Evolutionary conservation across 2,888 invertebrate species (phyloP).

Genomic region (Drosophila borealis): DNA sequence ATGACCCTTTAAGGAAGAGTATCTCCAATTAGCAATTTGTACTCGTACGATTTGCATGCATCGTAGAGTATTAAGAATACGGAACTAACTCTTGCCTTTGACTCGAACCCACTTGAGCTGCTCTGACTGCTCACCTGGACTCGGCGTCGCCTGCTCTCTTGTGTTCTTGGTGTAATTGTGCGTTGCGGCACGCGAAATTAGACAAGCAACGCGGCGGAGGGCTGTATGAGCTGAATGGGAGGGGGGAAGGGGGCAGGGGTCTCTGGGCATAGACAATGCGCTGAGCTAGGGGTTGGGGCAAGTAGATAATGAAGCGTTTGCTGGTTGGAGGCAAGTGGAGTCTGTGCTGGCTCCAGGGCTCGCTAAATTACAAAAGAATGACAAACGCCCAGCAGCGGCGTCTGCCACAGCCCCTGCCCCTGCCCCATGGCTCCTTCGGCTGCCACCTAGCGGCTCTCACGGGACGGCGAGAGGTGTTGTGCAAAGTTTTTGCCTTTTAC

Average conservation of each 20-base stretch:
- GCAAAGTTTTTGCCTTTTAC: conserved; percentile 52
- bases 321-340: conserved; percentile 6
- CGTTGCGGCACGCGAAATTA: conserved; percentile 74
- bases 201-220: conserved; percentile 34
- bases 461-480: conserved; percentile 54
- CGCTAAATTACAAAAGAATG: conserved; percentile 76
- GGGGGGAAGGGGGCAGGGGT: neutral
- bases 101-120: neutral
- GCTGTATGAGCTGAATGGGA: neutral
- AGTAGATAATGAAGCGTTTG: conserved; percentile 57
- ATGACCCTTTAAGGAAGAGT: too few species aligned
- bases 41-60: too few species aligned
- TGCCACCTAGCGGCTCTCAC: conserved; percentile 22
- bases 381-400: conserved; percentile 53
- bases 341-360: conserved; percentile 39
- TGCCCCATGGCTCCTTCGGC: neutral
- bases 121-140: conserved; percentile 32
- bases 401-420: conserved; percentile 14
- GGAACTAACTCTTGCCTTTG: neutral
- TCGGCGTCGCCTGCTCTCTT: conserved; percentile 1
- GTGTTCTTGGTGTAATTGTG: conserved; percentile 68
- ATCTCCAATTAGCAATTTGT: too few species aligned
- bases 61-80: neutral
- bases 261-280: conserved; percentile 13
- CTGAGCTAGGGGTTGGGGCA: neutral